A percentile compares a stretch with the other conserved stretches of the same genome.
These are phyloP conservation scores for Esperia sulphurella DNA, from an alignment of 2,888 invertebrate genomes.

Conservation along the genomic window DNA sequence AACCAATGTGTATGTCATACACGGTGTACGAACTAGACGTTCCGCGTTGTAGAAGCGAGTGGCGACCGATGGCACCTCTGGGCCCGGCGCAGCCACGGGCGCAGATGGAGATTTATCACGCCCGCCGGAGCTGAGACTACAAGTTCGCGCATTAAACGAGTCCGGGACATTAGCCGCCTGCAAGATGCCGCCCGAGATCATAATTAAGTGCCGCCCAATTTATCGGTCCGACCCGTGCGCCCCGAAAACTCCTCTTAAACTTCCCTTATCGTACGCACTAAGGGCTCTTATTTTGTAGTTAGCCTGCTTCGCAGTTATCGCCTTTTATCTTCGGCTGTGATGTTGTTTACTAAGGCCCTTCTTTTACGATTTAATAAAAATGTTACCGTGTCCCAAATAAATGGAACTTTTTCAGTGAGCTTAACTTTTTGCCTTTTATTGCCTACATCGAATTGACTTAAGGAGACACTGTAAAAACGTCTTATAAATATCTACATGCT, in stretches of 20 bases:
- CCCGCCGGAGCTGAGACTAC: constrained; percentile 71
- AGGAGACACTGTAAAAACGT: not conserved
- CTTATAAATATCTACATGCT: not conserved
- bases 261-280: constrained; percentile 75
- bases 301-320: constrained; percentile 62
- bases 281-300: constrained; percentile 77
- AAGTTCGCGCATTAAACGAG: constrained; percentile 79
- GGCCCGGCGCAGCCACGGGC: constrained; percentile 38
- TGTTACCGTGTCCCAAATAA: constrained; percentile 12
- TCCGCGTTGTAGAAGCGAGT: not conserved
- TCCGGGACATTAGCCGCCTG: constrained; percentile 77
- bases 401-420: constrained; percentile 3
- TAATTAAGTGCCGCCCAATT: constrained; percentile 80
- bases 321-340: constrained; percentile 51
- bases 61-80: constrained; percentile 14
- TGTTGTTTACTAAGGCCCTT: constrained; percentile 29
- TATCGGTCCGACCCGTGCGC: constrained; percentile 75
- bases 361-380: constrained; percentile 23
- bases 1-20: too few relatives aligned
- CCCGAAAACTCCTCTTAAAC: constrained; percentile 72
- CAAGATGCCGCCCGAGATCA: constrained; percentile 79
- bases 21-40: too few relatives aligned
- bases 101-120: constrained; percentile 76
- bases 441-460: not conserved
- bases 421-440: constrained; percentile 1